These are phyloP conservation scores for Orycteropus afer DNA, from an alignment of 2,113 vertebrate genomes.

Conservation along the genomic window DNA sequence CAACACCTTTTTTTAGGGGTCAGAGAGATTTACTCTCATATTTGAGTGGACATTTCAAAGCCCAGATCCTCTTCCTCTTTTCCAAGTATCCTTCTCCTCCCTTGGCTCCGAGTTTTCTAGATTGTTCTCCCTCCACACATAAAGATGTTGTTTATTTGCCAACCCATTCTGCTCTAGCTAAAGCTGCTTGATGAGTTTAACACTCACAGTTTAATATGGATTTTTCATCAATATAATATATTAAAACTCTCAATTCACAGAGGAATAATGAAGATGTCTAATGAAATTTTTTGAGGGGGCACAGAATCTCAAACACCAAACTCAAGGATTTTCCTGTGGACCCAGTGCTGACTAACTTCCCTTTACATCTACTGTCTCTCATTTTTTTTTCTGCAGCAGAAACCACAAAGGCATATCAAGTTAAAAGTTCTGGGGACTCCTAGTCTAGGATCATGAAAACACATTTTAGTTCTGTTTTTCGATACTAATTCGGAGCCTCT, in stretches of 20 bases:
- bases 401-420: neutral
- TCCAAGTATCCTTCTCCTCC: neutral
- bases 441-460: neutral
- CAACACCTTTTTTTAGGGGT: neutral
- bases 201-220: constrained; percentile 20
- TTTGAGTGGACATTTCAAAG: neutral
- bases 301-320: neutral
- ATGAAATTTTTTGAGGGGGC: neutral
- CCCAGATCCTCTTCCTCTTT: neutral
- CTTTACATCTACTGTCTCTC: neutral
- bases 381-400: neutral
- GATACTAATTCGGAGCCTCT: neutral
- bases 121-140: neutral
- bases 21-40: neutral
- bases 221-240: constrained; percentile 9
- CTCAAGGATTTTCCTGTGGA: neutral
- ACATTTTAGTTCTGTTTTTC: neutral
- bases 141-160: constrained; percentile 48
- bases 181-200: constrained; percentile 36
- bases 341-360: neutral
- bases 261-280: neutral
- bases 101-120: neutral
- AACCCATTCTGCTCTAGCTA: constrained; percentile 27
- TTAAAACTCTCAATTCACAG: constrained; percentile 25
- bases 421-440: constrained; percentile 51